Evolutionary conservation across 2,113 vertebrate genomes (phyloP), one percentile per base, ranked within the genome.

Genomic region (Chascanopsetta lugubris): DNA sequence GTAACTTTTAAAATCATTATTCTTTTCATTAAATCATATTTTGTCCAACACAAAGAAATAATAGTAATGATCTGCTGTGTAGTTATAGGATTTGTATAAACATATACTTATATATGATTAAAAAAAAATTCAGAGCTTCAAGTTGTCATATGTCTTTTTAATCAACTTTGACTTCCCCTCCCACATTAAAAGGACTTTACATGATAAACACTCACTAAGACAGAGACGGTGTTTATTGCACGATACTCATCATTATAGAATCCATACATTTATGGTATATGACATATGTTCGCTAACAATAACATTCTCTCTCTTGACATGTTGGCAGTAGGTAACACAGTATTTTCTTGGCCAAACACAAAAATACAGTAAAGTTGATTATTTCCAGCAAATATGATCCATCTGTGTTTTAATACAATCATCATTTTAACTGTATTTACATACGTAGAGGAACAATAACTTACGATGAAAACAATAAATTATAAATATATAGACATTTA

Each of bases 141-240:
- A 34, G 29, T 61, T 64, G 51, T 59, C 27, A 58, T 42, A 75
- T 55, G 38, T 54, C n/a, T 20, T 74, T 86, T 87, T 79, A 74
- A 72, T 75, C n/a, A 56, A 18, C 49, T 84, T 54, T 51, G 5
- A 69, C 55, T 54, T n/a, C 25, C 13, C 40, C 21, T 18, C 57
- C 34, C 5, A 59, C 32, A 47, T 57, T 54, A n/a, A 72, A 56
- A 45, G 10, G 13, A 65, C 47, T 67, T 63, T 2, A 70, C 22
- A 49, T 77, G n/a, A n/a, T 53, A 21, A 65, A 54, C 43, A 63
- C 30, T 42, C 34, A 73, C 46, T 76, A 48, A 30, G 48, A 4
- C 15, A 22, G 29, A n/a, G 38, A 51, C 12, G 0, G 5, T 15
- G 29, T 74, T 72, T 73, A 83, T 71, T 73, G 53, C 66, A 86